A percentile compares a stretch with the other conserved stretches of the same genome.
These are phyloP conservation scores for Dicranocentrus wangi DNA, from an alignment of 2,888 invertebrate genomes.

Conservation along the genomic window DNA sequence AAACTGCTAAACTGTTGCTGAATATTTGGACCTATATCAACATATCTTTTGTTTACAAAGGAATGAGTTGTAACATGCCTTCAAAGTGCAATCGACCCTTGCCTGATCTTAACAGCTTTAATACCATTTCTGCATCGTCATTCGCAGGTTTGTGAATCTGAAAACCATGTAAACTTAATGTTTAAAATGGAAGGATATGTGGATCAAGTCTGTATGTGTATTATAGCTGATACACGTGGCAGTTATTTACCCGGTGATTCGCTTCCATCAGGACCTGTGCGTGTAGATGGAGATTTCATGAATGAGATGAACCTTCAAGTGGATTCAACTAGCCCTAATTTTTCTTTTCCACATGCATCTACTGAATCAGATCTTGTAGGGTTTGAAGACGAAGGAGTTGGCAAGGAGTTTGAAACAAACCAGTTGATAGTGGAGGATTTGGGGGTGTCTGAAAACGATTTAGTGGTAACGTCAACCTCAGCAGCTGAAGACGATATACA, in stretches of 20 bases:
- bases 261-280: conserved; percentile 36
- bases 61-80: conserved; percentile 45
- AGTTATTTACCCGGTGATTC: conserved; percentile 49
- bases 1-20: no score
- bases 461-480: conserved; percentile 41
- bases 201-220: no score
- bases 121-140: conserved; percentile 14
- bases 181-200: no score
- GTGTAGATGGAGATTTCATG: conserved; percentile 32
- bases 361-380: conserved; percentile 32
- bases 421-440: conserved; percentile 37
- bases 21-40: no score
- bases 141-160: conserved; percentile 33
- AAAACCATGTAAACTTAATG: no score
- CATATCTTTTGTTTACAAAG: no score
- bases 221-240: conserved; percentile 47
- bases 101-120: conserved; percentile 61
- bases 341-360: conserved; percentile 43
- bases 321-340: conserved; percentile 50
- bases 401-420: conserved; percentile 2
- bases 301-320: conserved; percentile 51
- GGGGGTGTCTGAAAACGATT: conserved; percentile 24
- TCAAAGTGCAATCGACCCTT: conserved; percentile 44
- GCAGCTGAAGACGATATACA: conserved; percentile 15
- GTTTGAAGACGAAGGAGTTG: conserved; percentile 56